These are phyloP conservation scores for Branchinecta lynchi DNA, from an alignment of 1,140 invertebrate species.

Conservation along the genomic window DNA sequence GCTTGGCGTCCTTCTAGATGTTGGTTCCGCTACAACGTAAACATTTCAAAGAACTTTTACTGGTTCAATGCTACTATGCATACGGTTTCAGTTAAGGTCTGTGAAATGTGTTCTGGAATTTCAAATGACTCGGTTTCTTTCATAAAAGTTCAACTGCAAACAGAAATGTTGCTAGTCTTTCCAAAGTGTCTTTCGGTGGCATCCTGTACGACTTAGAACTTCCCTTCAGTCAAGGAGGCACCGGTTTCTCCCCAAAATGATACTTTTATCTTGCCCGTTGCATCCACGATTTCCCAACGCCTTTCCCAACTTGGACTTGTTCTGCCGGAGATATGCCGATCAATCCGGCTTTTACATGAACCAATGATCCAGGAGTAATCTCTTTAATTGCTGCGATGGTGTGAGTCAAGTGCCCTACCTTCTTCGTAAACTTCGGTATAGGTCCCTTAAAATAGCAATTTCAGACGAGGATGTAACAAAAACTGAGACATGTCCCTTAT, in stretches of 20 bases:
- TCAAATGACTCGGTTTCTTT: not conserved
- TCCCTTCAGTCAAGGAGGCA: not conserved
- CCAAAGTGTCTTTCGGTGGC: not conserved
- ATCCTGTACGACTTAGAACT: not conserved
- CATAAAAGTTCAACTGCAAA: not conserved
- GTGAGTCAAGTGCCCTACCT: not conserved
- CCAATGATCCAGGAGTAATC: not conserved
- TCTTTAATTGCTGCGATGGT: conserved; percentile 2
- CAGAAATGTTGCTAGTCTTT: not conserved
- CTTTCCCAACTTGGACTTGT: not conserved
- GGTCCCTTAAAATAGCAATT: not conserved
- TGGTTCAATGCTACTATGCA: not conserved
- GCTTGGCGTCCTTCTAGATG: not conserved
- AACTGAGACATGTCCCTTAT: not conserved
- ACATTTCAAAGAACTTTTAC: conserved; percentile 1
- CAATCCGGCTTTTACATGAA: not conserved
- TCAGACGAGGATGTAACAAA: not conserved
- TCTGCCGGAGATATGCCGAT: not conserved
- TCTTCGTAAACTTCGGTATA: conserved; percentile 3
- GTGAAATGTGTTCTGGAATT: not conserved
- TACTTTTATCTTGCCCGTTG: conserved; percentile 1
- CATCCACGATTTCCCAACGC: not conserved
- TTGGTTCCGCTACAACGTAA: not conserved
- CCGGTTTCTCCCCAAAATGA: not conserved
- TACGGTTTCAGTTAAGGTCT: not conserved